These are phyloP conservation scores for Megalurothrips usitatus DNA, from an alignment of 2,888 invertebrate species.

Conservation along the genomic window DNA sequence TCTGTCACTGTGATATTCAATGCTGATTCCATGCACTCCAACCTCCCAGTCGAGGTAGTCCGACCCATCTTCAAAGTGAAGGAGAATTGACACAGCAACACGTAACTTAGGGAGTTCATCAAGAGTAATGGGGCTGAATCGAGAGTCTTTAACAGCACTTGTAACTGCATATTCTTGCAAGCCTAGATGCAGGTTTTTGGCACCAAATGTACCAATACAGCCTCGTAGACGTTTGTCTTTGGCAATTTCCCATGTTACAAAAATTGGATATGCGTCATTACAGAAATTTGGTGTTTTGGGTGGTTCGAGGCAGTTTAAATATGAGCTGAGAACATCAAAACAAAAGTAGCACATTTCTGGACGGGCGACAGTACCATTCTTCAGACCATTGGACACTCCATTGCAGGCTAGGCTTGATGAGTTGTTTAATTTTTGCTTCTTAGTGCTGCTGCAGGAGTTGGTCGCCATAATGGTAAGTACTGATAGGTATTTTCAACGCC, in stretches of 20 bases:
- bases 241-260: constrained; percentile 99
- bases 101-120: constrained; percentile 90
- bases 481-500: not conserved
- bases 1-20: constrained; percentile 92
- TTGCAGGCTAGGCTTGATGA: constrained; percentile 55
- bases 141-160: constrained; percentile 95
- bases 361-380: constrained; percentile 65
- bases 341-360: constrained; percentile 99
- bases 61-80: constrained; percentile 92
- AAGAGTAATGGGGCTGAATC: constrained; percentile 90
- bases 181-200: constrained; percentile 90
- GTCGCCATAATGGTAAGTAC: constrained; percentile 64
- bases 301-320: constrained; percentile 87
- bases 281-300: constrained; percentile 89
- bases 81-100: constrained; percentile 92
- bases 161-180: constrained; percentile 95
- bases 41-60: constrained; percentile 97
- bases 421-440: constrained; percentile 85
- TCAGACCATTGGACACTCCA: constrained; percentile 49
- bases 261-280: constrained; percentile 93
- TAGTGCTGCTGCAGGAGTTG: constrained; percentile 86
- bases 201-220: constrained; percentile 98
- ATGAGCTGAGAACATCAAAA: constrained; percentile 95
- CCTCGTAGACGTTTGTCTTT: constrained; percentile 91
- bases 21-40: constrained; percentile 94